Base-by-base conservation (phyloP, 2,113 vertebrate genomes). In the Pangasianodon hypophthalmus region DNA sequence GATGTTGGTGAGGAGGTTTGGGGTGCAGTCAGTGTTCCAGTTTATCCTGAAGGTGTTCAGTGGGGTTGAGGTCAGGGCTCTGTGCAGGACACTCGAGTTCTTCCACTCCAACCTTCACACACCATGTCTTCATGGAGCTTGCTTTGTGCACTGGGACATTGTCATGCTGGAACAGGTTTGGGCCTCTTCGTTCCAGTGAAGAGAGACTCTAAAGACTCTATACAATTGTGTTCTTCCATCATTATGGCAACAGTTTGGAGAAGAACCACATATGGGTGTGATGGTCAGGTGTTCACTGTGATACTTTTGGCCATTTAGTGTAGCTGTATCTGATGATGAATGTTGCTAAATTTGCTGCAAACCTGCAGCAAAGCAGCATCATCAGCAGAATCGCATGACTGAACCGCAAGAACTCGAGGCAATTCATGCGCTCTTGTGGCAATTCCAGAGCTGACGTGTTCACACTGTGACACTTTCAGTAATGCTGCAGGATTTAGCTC, bases 391-490 rank as follows among this genome's bases (percentile, higher is more conserved):
- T 11, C 10, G 3, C 13, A 29, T n/a, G 64, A 13, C 9, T 11
- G 9, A 13, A 67, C 9, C 10, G 10, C 16, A 73, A 41, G 16
- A 73, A 9, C 37, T n/a, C 10, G 6, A 26, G 21, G 26, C 60
- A 26, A 8, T 7, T 62, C 60, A 26, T 24, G 24, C 11, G 6
- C 60, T 54, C 14, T 13, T 54, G 54, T 60, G 41, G 52, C 44
- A 32, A 83, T 84, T 80, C 18, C 80, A 24, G 56, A 83, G 32
- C 54, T 67, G 82, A 89, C 56, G 24, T 37, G 82, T 32, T 87
- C 21, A 60, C 10, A 67, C 56, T 46, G 60, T n/a, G 9, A 13
- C 62, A 62, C 54, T 24, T 5, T 14, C 11, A 3, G 64, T 67
- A n/a, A 67, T 13, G 37, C 14, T 73, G 69, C 32, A 73, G 6